A percentile compares a stretch with the other conserved stretches of the same genome.
Evolutionary conservation across 2,888 invertebrate species (phyloP).

Genomic region (Catocala nupta): DNA sequence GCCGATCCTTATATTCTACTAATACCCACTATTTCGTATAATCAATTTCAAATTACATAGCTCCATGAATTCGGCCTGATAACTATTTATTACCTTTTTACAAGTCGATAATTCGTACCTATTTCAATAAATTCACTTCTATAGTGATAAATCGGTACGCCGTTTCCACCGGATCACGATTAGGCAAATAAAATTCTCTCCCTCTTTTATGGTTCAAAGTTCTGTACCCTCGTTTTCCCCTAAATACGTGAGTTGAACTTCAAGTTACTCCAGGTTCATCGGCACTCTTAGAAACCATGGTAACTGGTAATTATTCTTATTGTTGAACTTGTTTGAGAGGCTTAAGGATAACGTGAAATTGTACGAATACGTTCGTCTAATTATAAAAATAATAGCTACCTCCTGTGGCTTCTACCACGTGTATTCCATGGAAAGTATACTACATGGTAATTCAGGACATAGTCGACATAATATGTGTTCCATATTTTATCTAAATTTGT

Average conservation of each 20-base stretch:
- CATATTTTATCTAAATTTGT: too few relatives aligned
- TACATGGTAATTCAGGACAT: too few relatives aligned
- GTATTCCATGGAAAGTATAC: too few relatives aligned
- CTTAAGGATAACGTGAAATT: not conserved
- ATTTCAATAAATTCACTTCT: slow-evolving; percentile 10
- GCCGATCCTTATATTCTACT: too few relatives aligned
- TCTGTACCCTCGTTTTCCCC: slow-evolving; percentile 39
- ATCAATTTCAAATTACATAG: not conserved
- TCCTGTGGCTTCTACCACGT: too few relatives aligned
- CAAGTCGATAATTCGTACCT: too few relatives aligned
- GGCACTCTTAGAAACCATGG: slow-evolving; percentile 21
- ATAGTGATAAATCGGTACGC: slow-evolving; percentile 36
- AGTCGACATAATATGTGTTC: too few relatives aligned
- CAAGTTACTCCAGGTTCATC: slow-evolving; percentile 15
- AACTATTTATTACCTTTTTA: too few relatives aligned
- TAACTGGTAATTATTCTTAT: slow-evolving; percentile 20
- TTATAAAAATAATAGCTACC: too few relatives aligned
- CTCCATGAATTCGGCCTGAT: too few relatives aligned
- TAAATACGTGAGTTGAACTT: slow-evolving; percentile 39
- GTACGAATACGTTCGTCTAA: too few relatives aligned
- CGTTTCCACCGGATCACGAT: slow-evolving; percentile 37
- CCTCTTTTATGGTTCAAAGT: slow-evolving; percentile 31
- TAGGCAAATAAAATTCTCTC: slow-evolving; percentile 40
- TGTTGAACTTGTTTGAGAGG: slow-evolving; percentile 7
- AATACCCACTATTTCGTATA: not conserved